Conservation (phyloP, 2,113 vertebrate genomes). For the Passer montanus region DNA sequence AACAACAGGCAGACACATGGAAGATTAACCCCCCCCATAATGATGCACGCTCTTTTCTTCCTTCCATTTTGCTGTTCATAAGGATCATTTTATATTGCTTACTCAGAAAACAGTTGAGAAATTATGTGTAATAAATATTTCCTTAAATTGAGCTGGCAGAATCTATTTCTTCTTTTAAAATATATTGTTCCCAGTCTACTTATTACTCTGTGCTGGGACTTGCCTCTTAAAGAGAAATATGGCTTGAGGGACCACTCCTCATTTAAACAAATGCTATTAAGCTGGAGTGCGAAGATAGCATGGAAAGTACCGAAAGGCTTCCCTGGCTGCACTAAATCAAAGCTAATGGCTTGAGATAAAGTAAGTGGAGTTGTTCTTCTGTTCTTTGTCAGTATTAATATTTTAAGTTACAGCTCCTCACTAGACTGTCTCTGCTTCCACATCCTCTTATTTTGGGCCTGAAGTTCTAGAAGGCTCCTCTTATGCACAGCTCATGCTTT, state of each 20-base stretch:
- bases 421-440: conserved; percentile 24
- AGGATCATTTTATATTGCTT: conserved; percentile 47
- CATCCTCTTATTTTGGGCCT: not conserved
- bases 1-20: not conserved
- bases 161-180: conserved; percentile 61
- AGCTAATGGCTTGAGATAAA: conserved; percentile 68
- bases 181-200: conserved; percentile 66
- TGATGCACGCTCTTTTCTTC: not conserved
- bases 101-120: conserved; percentile 65
- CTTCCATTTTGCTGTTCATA: conserved; percentile 6
- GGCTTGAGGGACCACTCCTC: conserved; percentile 68
- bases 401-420: conserved; percentile 61
- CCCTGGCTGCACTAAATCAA: conserved; percentile 69
- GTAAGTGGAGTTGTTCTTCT: conserved; percentile 66
- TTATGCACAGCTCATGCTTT: not conserved
- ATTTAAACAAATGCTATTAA: conserved; percentile 74
- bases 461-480: conserved; percentile 37
- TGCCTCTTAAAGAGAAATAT: conserved; percentile 72
- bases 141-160: conserved; percentile 61
- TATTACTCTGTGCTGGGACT: conserved; percentile 56
- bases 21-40: conserved; percentile 42
- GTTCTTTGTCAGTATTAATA: conserved; percentile 72
- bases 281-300: conserved; percentile 64
- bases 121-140: conserved; percentile 64
- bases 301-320: conserved; percentile 57